Evolutionary conservation across 2,797 vertebrate species (phyloP).

Genomic region (Synanceia verrucosa): DNA sequence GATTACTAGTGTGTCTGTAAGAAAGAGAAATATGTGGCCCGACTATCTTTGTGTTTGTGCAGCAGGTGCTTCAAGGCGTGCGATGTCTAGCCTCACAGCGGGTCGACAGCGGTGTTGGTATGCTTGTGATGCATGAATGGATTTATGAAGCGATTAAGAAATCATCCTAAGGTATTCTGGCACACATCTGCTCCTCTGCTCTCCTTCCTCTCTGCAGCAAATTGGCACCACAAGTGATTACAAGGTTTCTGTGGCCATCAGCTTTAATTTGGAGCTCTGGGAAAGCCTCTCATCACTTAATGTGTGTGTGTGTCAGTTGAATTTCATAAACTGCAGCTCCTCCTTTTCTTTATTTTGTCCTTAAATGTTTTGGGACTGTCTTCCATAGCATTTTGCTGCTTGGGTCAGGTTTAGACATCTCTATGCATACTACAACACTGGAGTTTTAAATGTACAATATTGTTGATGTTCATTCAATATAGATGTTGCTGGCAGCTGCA

Average conservation of each 20-base stretch:
- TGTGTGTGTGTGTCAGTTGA: conserved; percentile 25
- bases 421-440: not conserved
- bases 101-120: conserved; percentile 45
- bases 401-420: conserved; percentile 2
- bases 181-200: conserved; percentile 71
- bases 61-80: conserved; percentile 56
- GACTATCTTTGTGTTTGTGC: conserved; percentile 42
- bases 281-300: conserved; percentile 57
- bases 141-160: conserved; percentile 80
- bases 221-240: conserved; percentile 76
- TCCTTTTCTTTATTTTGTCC: conserved; percentile 5
- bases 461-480: not conserved
- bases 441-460: not conserved
- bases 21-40: conserved; percentile 31
- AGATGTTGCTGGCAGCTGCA: not conserved
- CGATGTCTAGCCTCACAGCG: conserved; percentile 34
- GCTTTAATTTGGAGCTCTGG: conserved; percentile 77
- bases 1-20: not conserved
- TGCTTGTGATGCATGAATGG: conserved; percentile 66
- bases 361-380: conserved; percentile 25
- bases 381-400: not conserved
- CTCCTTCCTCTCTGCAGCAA: conserved; percentile 60
- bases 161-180: conserved; percentile 72
- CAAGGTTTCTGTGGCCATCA: conserved; percentile 74
- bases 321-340: conserved; percentile 47